Conservation (phyloP, 2,888 invertebrate species). For the Stegana nigrithorax region DNA sequence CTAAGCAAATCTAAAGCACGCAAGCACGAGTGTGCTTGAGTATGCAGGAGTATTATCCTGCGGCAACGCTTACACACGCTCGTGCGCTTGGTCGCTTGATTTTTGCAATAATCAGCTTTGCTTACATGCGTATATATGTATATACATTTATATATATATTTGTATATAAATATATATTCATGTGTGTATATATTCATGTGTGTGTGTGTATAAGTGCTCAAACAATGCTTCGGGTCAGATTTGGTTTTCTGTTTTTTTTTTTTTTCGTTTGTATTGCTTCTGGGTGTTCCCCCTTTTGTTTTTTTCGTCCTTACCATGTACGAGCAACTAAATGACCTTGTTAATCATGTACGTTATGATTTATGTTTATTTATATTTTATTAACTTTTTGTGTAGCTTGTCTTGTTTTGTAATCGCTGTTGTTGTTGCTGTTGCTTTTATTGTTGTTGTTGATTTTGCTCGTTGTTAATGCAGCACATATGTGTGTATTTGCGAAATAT, state of each 20-base stretch:
- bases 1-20: neutral
- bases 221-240: too few relatives aligned
- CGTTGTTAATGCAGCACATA: too few relatives aligned
- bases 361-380: conserved; percentile 59
- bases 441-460: conserved; percentile 20
- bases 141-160: too few relatives aligned
- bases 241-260: too few relatives aligned
- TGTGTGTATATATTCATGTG: too few relatives aligned
- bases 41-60: conserved; percentile 34
- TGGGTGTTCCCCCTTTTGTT: neutral
- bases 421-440: neutral
- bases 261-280: neutral
- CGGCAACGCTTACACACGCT: conserved; percentile 21
- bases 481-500: neutral
- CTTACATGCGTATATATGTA: too few relatives aligned
- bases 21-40: neutral
- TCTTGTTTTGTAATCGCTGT: neutral
- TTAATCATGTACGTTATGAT: conserved; percentile 56
- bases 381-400: conserved; percentile 36
- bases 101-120: too few relatives aligned
- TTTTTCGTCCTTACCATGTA: neutral
- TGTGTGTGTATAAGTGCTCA: too few relatives aligned
- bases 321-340: conserved; percentile 48
- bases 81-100: too few relatives aligned
- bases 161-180: too few relatives aligned